These are phyloP conservation scores for Ceuthmochares aereus DNA, from an alignment of 2,113 vertebrate species.

Conservation along the genomic window DNA sequence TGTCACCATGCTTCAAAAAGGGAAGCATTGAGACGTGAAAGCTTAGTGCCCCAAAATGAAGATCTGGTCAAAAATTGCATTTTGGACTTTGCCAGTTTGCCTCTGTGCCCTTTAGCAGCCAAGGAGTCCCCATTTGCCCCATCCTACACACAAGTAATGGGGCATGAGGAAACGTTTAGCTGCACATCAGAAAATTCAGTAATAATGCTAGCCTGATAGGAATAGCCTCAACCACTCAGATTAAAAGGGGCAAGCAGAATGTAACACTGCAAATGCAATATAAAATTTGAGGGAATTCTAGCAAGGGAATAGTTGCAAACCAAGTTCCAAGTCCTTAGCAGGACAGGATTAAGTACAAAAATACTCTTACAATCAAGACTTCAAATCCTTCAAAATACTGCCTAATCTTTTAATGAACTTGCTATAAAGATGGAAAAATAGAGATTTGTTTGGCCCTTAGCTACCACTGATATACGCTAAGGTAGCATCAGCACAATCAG, in stretches of 20 bases:
- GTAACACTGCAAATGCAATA: background rate
- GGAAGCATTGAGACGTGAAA: slow-evolving; percentile 13
- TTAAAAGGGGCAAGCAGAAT: background rate
- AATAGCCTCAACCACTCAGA: background rate
- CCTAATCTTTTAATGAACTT: background rate
- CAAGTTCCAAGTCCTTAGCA: background rate
- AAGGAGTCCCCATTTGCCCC: background rate
- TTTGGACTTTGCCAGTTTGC: background rate
- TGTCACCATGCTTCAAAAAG: background rate
- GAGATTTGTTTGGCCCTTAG: background rate
- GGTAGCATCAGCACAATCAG: background rate
- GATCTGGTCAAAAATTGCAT: slow-evolving; percentile 13
- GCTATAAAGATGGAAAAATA: background rate
- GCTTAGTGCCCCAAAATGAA: slow-evolving; percentile 9
- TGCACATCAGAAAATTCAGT: background rate
- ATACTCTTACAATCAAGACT: background rate
- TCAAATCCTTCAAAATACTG: background rate
- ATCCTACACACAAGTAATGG: background rate
- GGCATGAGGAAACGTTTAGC: background rate
- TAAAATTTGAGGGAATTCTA: background rate
- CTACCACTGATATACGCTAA: background rate
- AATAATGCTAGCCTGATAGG: background rate
- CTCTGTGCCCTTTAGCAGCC: background rate
- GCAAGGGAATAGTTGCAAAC: background rate
- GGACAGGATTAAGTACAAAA: background rate